Evolutionary conservation across 2,797 vertebrate species (phyloP).

Genomic region (Catamblyrhynchus diadema): DNA sequence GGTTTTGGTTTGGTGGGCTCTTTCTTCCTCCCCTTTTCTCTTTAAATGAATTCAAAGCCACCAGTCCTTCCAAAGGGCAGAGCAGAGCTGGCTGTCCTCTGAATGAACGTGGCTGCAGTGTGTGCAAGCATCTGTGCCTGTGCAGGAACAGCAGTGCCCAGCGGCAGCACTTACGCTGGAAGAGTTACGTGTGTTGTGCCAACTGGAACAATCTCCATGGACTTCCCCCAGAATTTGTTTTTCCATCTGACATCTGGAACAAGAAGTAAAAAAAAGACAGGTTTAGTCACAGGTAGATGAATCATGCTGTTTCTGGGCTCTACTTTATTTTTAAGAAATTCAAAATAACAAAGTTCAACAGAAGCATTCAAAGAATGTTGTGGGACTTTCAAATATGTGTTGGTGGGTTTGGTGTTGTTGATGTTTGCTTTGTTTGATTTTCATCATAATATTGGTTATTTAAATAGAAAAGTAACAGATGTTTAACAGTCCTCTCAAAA

Average conservation of each 20-base stretch:
- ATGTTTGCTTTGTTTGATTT: not conserved
- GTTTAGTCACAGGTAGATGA: not conserved
- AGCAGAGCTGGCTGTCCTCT: not conserved
- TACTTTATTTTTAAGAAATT: not conserved
- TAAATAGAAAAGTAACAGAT: not conserved
- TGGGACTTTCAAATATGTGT: not conserved
- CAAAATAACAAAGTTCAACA: not conserved
- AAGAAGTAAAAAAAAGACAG: not conserved
- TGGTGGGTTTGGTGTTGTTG: not conserved
- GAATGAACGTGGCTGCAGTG: not conserved
- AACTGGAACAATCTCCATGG: constrained; percentile 97
- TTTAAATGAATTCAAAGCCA: not conserved
- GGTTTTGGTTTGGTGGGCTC: not conserved
- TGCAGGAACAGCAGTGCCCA: not conserved
- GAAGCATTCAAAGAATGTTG: not conserved
- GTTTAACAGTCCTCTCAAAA: not conserved
- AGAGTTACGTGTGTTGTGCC: constrained; percentile 90
- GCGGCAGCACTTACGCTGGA: constrained; percentile 81
- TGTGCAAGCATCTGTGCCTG: not conserved
- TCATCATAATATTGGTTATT: not conserved
- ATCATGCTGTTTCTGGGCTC: not conserved
- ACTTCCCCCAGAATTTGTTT: constrained; percentile 99
- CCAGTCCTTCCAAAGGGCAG: not conserved
- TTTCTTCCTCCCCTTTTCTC: not conserved
- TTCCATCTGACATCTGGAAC: constrained; percentile 94